Evolutionary conservation across 1,140 invertebrate species (phyloP).

Genomic region (Brachionus calyciflorus): DNA sequence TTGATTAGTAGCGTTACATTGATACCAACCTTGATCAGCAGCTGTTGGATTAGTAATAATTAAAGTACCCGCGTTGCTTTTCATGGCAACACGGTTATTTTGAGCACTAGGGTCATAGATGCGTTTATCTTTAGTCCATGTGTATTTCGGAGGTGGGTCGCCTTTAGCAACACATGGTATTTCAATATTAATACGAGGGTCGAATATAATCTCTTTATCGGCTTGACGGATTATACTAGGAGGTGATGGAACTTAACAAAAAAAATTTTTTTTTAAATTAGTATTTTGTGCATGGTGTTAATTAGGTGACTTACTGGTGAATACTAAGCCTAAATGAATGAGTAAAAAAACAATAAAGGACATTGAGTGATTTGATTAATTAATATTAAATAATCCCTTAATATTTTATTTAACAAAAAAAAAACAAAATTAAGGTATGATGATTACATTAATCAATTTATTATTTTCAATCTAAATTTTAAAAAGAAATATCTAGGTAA

Average conservation of each 20-base stretch:
- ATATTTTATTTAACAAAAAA: too few relatives aligned
- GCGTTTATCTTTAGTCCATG: slow-evolving; percentile 46
- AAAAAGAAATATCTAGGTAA: too few relatives aligned
- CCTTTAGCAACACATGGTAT: slow-evolving; percentile 47
- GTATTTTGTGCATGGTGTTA: neutral
- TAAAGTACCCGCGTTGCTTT: slow-evolving; percentile 69
- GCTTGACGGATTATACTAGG: slow-evolving; percentile 35
- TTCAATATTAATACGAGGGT: slow-evolving; percentile 45
- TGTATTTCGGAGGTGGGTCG: slow-evolving; percentile 40
- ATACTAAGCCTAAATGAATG: neutral
- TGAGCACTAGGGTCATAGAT: slow-evolving; percentile 47
- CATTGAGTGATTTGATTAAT: too few relatives aligned
- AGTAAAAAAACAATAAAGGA: neutral
- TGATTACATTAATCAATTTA: slow-evolving; percentile 9
- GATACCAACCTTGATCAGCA: slow-evolving; percentile 87
- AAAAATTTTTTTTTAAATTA: neutral
- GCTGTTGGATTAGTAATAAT: slow-evolving; percentile 81
- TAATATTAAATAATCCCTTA: too few relatives aligned
- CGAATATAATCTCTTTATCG: slow-evolving; percentile 45
- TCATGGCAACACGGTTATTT: slow-evolving; percentile 45
- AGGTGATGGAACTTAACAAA: slow-evolving; percentile 43
- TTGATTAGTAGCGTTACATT: slow-evolving; percentile 91
- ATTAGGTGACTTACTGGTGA: slow-evolving; percentile 10
- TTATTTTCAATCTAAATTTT: too few relatives aligned
- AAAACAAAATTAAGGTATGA: too few relatives aligned